These are phyloP conservation scores for Dipodomys spectabilis DNA, from an alignment of 2,113 vertebrate genomes.

Conservation along the genomic window DNA sequence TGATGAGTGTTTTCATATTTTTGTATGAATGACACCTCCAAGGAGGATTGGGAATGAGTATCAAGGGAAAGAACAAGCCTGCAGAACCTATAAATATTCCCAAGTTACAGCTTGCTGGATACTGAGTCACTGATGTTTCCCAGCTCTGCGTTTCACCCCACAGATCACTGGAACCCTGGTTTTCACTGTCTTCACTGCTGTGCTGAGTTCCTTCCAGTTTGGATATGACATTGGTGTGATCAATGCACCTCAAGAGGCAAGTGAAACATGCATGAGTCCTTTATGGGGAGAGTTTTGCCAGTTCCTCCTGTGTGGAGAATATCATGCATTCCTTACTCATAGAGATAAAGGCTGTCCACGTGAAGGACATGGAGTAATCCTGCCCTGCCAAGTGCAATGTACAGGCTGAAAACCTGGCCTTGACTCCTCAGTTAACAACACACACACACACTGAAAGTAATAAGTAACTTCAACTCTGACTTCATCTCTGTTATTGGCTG, in stretches of 20 bases:
- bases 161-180: slow-evolving; percentile 91
- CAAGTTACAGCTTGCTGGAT: neutral
- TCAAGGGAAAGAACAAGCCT: neutral
- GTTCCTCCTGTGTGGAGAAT: neutral
- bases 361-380: neutral
- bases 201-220: slow-evolving; percentile 94
- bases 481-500: slow-evolving; percentile 13
- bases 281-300: neutral
- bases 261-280: slow-evolving; percentile 20
- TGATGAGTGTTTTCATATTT: neutral
- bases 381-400: neutral
- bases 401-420: slow-evolving; percentile 36
- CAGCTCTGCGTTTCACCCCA: slow-evolving; percentile 76
- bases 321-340: neutral
- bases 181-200: slow-evolving; percentile 91
- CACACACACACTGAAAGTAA: neutral
- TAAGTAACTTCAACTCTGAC: slow-evolving; percentile 58
- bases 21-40: neutral
- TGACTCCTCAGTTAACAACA: slow-evolving; percentile 49
- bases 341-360: slow-evolving; percentile 46
- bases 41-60: neutral
- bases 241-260: slow-evolving; percentile 96
- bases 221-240: slow-evolving; percentile 97
- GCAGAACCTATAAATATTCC: neutral
- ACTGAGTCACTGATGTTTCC: neutral